These are phyloP conservation scores for Rhabdomys pumilio DNA, from an alignment of 2,797 vertebrate species.

Conservation along the genomic window DNA sequence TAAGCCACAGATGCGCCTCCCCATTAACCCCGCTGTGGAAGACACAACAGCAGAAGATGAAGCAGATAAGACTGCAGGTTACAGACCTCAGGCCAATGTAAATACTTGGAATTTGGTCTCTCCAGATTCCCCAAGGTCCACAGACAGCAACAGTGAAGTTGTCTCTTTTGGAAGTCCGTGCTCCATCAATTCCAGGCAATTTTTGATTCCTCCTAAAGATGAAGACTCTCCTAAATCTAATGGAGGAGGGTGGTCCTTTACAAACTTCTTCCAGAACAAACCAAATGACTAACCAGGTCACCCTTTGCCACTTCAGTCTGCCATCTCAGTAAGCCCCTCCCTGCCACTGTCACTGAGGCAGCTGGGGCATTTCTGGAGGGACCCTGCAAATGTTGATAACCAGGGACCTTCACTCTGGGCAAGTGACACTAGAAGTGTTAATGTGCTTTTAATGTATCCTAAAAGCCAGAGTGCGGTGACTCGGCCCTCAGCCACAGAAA, in stretches of 20 bases:
- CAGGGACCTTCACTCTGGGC: constrained; percentile 78
- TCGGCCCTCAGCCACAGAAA: constrained; percentile 76
- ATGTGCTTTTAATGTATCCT: constrained; percentile 75
- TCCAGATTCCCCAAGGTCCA: constrained; percentile 90
- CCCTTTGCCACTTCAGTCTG: constrained; percentile 60
- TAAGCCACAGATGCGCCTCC: constrained; percentile 90
- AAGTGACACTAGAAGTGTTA: constrained; percentile 78
- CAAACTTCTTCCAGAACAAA: constrained; percentile 92
- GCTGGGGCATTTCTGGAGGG: constrained; percentile 81
- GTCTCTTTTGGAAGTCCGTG: constrained; percentile 96
- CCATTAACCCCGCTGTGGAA: constrained; percentile 82
- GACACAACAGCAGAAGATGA: constrained; percentile 83
- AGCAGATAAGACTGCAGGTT: constrained; percentile 89
- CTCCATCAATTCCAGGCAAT: constrained; percentile 96
- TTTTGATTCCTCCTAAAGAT: constrained; percentile 95
- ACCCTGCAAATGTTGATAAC: constrained; percentile 79
- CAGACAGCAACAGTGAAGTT: constrained; percentile 90
- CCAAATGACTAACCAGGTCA: constrained; percentile 87
- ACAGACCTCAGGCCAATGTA: constrained; percentile 94
- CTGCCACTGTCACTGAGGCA: constrained; percentile 62
- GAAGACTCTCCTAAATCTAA: constrained; percentile 88
- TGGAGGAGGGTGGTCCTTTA: constrained; percentile 90
- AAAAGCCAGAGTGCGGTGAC: constrained; percentile 72
- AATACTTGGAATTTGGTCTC: constrained; percentile 92
- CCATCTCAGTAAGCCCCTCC: constrained; percentile 86